These are phyloP conservation scores for Psettodes erumei DNA, from an alignment of 2,113 vertebrate species.

Conservation along the genomic window DNA sequence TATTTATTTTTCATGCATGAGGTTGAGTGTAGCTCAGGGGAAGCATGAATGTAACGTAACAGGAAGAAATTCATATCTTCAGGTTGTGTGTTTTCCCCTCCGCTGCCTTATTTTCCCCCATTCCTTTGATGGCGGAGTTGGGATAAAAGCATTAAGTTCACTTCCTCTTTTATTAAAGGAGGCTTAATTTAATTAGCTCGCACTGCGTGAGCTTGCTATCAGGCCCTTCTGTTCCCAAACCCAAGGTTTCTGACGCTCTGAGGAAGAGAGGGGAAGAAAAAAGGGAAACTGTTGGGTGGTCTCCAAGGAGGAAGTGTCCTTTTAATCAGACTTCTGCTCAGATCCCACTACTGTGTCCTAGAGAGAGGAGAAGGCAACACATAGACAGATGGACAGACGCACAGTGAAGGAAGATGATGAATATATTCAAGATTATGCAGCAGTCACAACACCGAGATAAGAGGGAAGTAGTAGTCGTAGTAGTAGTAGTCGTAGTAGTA, in stretches of 20 bases:
- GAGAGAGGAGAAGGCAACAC: constrained; percentile 54
- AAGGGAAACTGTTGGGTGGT: constrained; percentile 73
- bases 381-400: constrained; percentile 70
- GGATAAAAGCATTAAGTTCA: constrained; percentile 81
- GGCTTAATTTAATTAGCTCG: constrained; percentile 86
- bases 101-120: constrained; percentile 52
- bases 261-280: constrained; percentile 71
- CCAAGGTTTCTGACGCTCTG: constrained; percentile 80
- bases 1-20: constrained; percentile 1
- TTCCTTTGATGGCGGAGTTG: constrained; percentile 81
- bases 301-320: constrained; percentile 84
- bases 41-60: constrained; percentile 61
- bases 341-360: constrained; percentile 81
- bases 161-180: constrained; percentile 84
- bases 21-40: constrained; percentile 64
- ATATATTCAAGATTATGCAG: constrained; percentile 43
- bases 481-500: not conserved
- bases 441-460: constrained; percentile 38
- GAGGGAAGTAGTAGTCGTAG: constrained; percentile 5
- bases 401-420: constrained; percentile 43
- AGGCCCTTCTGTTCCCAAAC: constrained; percentile 73
- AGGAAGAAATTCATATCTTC: constrained; percentile 80
- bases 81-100: constrained; percentile 75
- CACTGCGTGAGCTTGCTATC: constrained; percentile 71
- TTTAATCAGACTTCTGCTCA: constrained; percentile 84